These are phyloP conservation scores for Eupithecia insigniata DNA, from an alignment of 2,888 invertebrate genomes.

Conservation along the genomic window DNA sequence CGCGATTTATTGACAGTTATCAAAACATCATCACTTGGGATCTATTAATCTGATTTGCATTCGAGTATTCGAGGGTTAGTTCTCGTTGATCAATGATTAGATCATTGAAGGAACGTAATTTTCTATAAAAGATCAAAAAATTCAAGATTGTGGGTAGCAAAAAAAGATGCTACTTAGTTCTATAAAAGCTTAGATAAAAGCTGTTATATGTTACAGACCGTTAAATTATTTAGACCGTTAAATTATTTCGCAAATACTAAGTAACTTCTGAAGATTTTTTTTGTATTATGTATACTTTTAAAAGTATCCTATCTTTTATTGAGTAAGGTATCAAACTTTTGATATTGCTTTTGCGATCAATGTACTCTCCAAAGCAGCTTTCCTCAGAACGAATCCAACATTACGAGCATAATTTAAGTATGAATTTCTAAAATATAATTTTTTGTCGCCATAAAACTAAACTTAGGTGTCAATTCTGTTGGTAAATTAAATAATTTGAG, in stretches of 20 bases:
- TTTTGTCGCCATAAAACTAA: neutral
- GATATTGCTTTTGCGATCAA: slow-evolving; percentile 6
- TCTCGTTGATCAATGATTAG: no score
- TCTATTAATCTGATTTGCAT: no score
- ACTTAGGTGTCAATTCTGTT: neutral
- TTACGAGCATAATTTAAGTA: neutral
- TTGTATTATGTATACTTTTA: neutral
- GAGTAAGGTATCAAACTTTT: neutral
- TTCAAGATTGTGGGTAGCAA: no score
- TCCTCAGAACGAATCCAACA: neutral
- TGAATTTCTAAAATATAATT: no score
- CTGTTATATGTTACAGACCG: neutral
- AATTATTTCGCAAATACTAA: slow-evolving; percentile 1
- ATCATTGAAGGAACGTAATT: no score
- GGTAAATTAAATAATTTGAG: neutral
- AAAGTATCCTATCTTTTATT: slow-evolving; percentile 1
- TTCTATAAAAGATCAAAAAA: no score
- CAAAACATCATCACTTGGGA: no score
- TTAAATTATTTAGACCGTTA: neutral
- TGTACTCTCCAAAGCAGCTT: neutral
- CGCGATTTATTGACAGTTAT: no score
- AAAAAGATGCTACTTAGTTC: no score
- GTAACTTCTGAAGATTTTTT: neutral
- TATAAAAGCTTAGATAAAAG: neutral
- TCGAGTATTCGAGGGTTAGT: no score